These are phyloP conservation scores for Tenrec ecaudatus DNA, from an alignment of 2,113 vertebrate genomes.

Conservation along the genomic window DNA sequence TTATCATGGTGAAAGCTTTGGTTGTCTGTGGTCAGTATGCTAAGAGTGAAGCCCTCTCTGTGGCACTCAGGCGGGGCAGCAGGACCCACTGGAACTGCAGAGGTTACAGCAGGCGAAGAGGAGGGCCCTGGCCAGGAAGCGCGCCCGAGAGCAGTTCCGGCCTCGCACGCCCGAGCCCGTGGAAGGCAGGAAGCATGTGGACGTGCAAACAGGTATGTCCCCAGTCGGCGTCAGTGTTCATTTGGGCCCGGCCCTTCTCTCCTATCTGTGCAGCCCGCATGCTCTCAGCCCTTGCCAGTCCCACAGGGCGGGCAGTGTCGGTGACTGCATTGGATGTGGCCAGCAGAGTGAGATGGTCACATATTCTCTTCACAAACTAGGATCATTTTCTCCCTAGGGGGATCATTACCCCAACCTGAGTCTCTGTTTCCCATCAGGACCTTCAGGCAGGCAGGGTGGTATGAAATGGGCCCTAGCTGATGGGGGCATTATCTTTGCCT, in stretches of 20 bases:
- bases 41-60: too few relatives aligned
- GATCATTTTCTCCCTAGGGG: not conserved
- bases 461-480: not conserved
- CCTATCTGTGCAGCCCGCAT: not conserved
- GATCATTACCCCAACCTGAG: not conserved
- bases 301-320: not conserved
- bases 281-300: not conserved
- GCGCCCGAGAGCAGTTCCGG: conserved; percentile 81
- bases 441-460: not conserved
- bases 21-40: too few relatives aligned
- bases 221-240: too few relatives aligned
- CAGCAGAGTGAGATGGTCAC: not conserved
- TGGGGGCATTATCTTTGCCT: not conserved
- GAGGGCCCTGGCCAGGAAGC: conserved; percentile 84
- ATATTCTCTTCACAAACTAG: not conserved
- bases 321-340: not conserved
- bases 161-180: conserved; percentile 87
- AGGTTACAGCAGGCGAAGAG: conserved; percentile 85
- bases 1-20: too few relatives aligned
- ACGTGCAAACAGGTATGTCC: conserved; percentile 94
- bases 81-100: conserved; percentile 84
- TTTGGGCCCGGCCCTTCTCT: not conserved
- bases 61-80: conserved; percentile 83
- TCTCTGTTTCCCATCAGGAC: not conserved
- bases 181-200: conserved; percentile 89